Evolutionary conservation across 2,888 invertebrate species (phyloP).

Genomic region (Stenodema calcarata): DNA sequence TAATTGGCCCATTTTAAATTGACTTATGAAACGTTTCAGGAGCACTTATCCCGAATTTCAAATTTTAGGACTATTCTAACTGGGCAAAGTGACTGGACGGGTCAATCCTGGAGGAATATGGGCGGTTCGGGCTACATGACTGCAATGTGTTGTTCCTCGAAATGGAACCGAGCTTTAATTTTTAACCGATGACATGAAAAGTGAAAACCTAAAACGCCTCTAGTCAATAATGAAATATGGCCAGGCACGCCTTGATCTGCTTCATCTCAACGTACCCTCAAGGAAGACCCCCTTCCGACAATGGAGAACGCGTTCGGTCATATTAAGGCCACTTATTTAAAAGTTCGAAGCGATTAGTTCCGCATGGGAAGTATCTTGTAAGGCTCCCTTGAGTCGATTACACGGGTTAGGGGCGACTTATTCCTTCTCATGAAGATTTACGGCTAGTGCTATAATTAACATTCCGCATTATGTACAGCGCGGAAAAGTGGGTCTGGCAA

Average conservation of each 20-base stretch:
- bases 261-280: not conserved
- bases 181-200: not conserved
- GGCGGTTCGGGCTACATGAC: no score
- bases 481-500: not conserved
- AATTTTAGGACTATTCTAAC: no score
- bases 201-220: not conserved
- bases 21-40: no score
- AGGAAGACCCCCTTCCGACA: not conserved
- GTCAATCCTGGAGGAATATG: no score
- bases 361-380: not conserved
- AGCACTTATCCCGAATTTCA: no score
- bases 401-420: slow-evolving; percentile 3
- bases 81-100: no score
- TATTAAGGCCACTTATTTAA: slow-evolving; percentile 11
- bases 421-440: slow-evolving; percentile 4
- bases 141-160: no score
- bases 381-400: not conserved
- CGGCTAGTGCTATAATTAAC: slow-evolving; percentile 5
- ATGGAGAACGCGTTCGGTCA: not conserved
- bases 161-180: no score
- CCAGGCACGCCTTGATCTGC: not conserved
- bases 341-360: slow-evolving; percentile 10
- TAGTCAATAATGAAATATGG: not conserved
- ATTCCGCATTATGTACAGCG: not conserved
- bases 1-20: no score